Percentiles rank a stretch among this genome's conserved stretches.
phyloP scores from a whole-genome alignment of 2,113 vertebrate genomes.

The Paramormyrops kingsleyae region DNA sequence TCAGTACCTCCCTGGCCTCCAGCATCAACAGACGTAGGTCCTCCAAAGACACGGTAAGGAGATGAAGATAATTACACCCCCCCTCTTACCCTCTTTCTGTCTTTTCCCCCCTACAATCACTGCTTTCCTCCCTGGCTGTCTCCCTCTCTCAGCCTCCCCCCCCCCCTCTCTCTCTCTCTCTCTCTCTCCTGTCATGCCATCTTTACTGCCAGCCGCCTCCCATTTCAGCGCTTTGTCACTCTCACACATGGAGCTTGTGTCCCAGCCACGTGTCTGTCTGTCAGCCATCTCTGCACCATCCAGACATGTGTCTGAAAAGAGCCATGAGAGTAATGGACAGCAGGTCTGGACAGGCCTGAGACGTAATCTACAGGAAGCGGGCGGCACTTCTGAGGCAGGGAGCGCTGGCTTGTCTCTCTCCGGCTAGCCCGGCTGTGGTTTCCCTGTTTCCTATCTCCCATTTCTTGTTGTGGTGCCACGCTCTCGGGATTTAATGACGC shows the following conservation, averaged over 20 bases:
- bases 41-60: conserved; percentile 93
- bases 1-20: conserved; percentile 86
- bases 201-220: conserved; percentile 22
- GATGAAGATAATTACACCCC: conserved; percentile 70
- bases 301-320: conserved; percentile 40
- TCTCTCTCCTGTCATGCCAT: conserved; percentile 42
- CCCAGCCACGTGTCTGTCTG: conserved; percentile 44
- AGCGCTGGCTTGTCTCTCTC: conserved; percentile 21
- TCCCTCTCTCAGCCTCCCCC: conserved; percentile 8
- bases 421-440: conserved; percentile 35
- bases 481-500: neutral
- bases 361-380: neutral
- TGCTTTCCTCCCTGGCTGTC: conserved; percentile 12
- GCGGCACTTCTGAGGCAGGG: neutral
- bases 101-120: conserved; percentile 17
- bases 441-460: conserved; percentile 19
- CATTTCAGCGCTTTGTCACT: conserved; percentile 42
- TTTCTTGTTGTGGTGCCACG: conserved; percentile 13
- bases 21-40: conserved; percentile 95
- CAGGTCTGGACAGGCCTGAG: conserved; percentile 16
- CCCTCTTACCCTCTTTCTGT: conserved; percentile 42
- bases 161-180: conserved; percentile 28
- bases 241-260: conserved; percentile 39
- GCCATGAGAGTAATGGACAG: conserved; percentile 24
- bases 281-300: conserved; percentile 46